Evolutionary conservation across 1,140 invertebrate genomes (phyloP), one percentile per base, ranked within the genome.

Genomic region (Dermatophagoides farinae): DNA sequence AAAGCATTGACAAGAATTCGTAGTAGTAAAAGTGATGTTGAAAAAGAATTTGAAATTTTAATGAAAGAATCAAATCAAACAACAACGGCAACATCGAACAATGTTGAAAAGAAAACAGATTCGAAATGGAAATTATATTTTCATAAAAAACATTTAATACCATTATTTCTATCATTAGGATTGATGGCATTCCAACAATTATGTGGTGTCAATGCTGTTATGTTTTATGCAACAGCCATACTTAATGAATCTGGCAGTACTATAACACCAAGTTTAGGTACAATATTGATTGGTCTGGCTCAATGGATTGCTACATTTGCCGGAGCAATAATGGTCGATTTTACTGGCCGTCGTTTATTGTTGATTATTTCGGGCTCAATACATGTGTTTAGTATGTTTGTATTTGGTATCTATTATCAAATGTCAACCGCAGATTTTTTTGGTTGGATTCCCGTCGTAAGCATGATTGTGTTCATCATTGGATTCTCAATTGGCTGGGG

Each of bases 141-240:
- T 2, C 2, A 31, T 4, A 31, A 31, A 31, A 8, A 31, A 8
- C 2, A 31, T 31, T 31, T 31, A 31, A 8, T 31, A 31, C 82
- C 86, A 0, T 69, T 91, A 14, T 67, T 82, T 0, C 85, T 92
- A 41, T 82, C 84, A 0, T 70, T 93, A 8, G 85, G 84, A 2
- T 75, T 95, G 37, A 92, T 93, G 89, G 80, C 87, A 68, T 87
- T 93, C 77, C 89, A 95, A 76, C 89, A 95, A 71, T 73, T 91
- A 60, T 88, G 82, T 65, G 90, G 89, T 23, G 89, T 90, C 64
- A 92, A 91, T 66, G 88, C 88, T 5, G 83, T 92, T 25, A 88
- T 93, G 64, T 93, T 92, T 70, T 92, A 95, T 68, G 86, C 88
- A 0, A 83, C 83, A 14, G 74, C 75, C 50, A 92, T 96, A 54